These are phyloP conservation scores for Sphaerophoria taeniata DNA, from an alignment of 2,888 invertebrate species.

Conservation along the genomic window DNA sequence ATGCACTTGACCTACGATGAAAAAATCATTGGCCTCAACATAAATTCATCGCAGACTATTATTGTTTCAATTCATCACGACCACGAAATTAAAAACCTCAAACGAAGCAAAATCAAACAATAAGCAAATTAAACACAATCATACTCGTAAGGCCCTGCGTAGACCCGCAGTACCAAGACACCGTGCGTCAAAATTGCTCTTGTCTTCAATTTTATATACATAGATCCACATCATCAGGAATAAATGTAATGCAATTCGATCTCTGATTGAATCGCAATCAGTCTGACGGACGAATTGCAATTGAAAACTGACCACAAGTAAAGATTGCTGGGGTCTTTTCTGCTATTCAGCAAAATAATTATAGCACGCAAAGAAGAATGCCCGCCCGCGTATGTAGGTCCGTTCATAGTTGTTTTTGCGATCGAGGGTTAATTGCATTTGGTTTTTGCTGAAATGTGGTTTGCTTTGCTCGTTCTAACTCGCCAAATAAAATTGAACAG, in stretches of 20 bases:
- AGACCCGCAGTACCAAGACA: slow-evolving; percentile 1
- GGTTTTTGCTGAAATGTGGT: slow-evolving; percentile 44
- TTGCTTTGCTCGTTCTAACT: slow-evolving; percentile 17
- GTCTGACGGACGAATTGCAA: slow-evolving; percentile 45
- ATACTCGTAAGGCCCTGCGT: background rate
- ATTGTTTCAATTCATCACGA: slow-evolving; percentile 52
- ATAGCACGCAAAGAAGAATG: slow-evolving; percentile 14
- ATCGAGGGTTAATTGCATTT: background rate
- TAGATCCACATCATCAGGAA: slow-evolving; percentile 35
- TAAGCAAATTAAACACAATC: slow-evolving; percentile 24
- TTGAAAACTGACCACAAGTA: slow-evolving; percentile 62
- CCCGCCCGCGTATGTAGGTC: background rate
- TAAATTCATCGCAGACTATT: slow-evolving; percentile 33
- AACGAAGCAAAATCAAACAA: slow-evolving; percentile 36
- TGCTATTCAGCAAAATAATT: slow-evolving; percentile 43
- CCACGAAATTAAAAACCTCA: slow-evolving; percentile 49
- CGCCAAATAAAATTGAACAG: slow-evolving; percentile 19
- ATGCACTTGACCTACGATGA: slow-evolving; percentile 65
- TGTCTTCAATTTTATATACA: background rate
- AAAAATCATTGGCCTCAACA: slow-evolving; percentile 47
- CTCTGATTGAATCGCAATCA: slow-evolving; percentile 40
- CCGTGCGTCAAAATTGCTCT: background rate
- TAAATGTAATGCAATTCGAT: slow-evolving; percentile 58
- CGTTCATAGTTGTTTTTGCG: background rate
- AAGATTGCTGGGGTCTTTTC: slow-evolving; percentile 31